These are phyloP conservation scores for Orthosia cruda DNA, from an alignment of 2,888 invertebrate species.

Conservation along the genomic window DNA sequence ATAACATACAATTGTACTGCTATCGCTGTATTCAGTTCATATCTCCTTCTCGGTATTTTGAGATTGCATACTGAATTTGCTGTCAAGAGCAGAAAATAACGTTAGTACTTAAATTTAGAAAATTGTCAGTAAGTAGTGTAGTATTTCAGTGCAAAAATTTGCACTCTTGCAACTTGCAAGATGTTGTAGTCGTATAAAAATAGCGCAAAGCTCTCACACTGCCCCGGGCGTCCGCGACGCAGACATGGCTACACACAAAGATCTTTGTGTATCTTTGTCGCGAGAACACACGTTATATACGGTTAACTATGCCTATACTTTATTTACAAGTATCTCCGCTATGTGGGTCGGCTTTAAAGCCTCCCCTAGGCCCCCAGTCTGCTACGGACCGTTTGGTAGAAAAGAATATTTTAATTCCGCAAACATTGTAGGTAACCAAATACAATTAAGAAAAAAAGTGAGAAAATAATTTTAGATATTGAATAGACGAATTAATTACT, in stretches of 20 bases:
- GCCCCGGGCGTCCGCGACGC: constrained; percentile 50
- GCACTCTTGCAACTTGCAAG: neutral
- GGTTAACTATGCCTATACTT: constrained; percentile 49
- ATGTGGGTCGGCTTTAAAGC: constrained; percentile 64
- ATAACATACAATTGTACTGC: too few relatives aligned
- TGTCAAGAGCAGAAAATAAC: too few relatives aligned
- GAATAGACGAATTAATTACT: constrained; percentile 25
- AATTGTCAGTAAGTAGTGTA: too few relatives aligned
- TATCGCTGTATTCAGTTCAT: too few relatives aligned
- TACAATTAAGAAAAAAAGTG: constrained; percentile 42
- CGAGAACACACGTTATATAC: constrained; percentile 46
- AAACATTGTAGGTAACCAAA: constrained; percentile 10
- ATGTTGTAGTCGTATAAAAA: constrained; percentile 50
- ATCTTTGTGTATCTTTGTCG: constrained; percentile 56
- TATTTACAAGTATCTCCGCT: constrained; percentile 53
- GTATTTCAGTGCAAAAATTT: constrained; percentile 4
- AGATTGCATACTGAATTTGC: too few relatives aligned
- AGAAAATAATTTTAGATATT: constrained; percentile 12
- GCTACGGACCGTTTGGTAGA: constrained; percentile 60
- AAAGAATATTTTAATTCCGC: constrained; percentile 49
- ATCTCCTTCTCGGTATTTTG: too few relatives aligned
- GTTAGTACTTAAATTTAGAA: too few relatives aligned
- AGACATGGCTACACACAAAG: constrained; percentile 55
- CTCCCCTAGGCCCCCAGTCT: constrained; percentile 63
- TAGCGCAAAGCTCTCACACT: constrained; percentile 57